A percentile compares a stretch with the other conserved stretches of the same genome.
Conservation (phyloP, 2,888 invertebrate species). For the Macrophya annulata region DNA sequence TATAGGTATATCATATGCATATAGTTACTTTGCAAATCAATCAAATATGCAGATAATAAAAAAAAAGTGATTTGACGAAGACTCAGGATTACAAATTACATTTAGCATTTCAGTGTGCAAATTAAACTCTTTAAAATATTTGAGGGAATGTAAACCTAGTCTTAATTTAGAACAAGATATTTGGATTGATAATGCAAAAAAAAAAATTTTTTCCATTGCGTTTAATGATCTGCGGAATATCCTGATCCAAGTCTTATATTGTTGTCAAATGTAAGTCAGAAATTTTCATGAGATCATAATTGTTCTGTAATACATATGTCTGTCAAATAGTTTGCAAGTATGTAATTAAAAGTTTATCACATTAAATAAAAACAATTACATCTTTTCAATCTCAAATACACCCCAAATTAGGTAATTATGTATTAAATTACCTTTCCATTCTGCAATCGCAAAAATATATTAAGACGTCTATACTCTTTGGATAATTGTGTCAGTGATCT, state of each 20-base stretch:
- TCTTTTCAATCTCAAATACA: neutral
- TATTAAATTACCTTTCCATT: neutral
- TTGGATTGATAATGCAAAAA: slow-evolving; percentile 8
- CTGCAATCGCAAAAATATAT: no score
- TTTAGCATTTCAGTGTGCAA: neutral
- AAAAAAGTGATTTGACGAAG: slow-evolving; percentile 19
- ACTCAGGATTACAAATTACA: slow-evolving; percentile 21
- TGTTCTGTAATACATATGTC: slow-evolving; percentile 19
- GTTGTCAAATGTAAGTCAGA: slow-evolving; percentile 16
- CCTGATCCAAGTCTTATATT: slow-evolving; percentile 1
- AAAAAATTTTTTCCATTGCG: slow-evolving; percentile 14
- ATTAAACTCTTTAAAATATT: neutral
- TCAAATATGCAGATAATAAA: slow-evolving; percentile 1
- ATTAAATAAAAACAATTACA: slow-evolving; percentile 12
- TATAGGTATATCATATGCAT: neutral
- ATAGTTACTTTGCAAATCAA: slow-evolving; percentile 1
- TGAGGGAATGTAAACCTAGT: slow-evolving; percentile 21
- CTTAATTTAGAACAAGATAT: slow-evolving; percentile 33
- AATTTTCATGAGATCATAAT: neutral
- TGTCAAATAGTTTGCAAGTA: slow-evolving; percentile 27
- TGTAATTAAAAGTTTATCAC: slow-evolving; percentile 46
- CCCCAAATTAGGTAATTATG: neutral
- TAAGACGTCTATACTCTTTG: no score
- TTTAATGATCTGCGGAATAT: slow-evolving; percentile 1
- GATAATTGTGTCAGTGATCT: no score